Conservation (phyloP, 2,113 vertebrate genomes). For the Cyphomyrus plagiostoma region DNA sequence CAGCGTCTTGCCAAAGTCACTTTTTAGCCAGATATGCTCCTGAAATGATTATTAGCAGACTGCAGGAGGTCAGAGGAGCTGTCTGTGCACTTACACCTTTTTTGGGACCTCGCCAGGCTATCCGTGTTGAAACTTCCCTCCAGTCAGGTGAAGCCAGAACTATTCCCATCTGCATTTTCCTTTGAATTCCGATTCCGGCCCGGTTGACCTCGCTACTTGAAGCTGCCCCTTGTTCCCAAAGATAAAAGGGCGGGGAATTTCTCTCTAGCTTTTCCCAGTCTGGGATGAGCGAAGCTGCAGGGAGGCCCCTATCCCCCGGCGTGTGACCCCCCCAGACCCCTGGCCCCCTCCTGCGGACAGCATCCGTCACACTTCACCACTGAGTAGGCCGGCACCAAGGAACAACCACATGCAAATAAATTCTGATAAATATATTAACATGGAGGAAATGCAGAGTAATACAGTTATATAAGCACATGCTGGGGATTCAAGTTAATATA, state of each 20-base stretch:
- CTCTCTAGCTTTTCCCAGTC: not conserved
- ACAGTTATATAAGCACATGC: not conserved
- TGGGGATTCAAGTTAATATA: not conserved
- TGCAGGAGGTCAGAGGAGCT: not conserved
- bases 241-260: not conserved
- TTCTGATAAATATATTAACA: conserved; percentile 3
- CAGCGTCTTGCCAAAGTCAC: not conserved
- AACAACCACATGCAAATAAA: not conserved
- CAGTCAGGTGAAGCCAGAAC: not conserved
- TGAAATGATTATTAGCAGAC: not conserved
- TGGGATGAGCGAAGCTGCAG: not conserved
- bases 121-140: not conserved
- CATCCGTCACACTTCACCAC: not conserved
- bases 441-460: not conserved
- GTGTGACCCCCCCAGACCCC: not conserved
- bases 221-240: not conserved
- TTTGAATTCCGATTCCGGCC: not conserved
- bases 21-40: not conserved
- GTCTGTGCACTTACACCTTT: not conserved
- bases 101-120: not conserved
- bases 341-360: not conserved
- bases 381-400: not conserved
- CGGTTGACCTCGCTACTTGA: not conserved
- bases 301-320: not conserved
- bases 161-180: not conserved